A percentile compares a stretch with the other conserved stretches of the same genome.
These are phyloP conservation scores for Sebastiscus albofasciatus DNA, from an alignment of 2,797 vertebrate genomes.

Conservation along the genomic window DNA sequence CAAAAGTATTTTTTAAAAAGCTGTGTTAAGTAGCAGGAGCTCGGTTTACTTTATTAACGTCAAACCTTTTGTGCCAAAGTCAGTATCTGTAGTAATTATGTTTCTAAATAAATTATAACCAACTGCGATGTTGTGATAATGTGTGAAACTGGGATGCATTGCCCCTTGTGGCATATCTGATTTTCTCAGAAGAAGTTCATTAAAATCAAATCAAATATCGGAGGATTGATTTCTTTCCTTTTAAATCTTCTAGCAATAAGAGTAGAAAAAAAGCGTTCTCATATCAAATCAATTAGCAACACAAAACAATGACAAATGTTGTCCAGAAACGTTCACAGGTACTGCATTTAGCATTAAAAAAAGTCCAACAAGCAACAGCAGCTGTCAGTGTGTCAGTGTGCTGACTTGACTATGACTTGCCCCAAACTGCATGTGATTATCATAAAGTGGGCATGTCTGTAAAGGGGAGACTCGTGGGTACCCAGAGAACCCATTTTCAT, in stretches of 20 bases:
- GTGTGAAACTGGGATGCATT: neutral
- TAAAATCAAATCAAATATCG: neutral
- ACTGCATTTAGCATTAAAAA: too few species aligned
- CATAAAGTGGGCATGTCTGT: too few species aligned
- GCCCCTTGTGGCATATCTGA: neutral
- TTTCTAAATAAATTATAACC: neutral
- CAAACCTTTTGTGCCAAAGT: neutral
- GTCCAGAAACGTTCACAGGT: too few species aligned
- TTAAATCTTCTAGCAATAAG: neutral
- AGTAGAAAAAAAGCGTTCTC: neutral
- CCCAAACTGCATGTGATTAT: too few species aligned
- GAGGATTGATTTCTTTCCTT: neutral
- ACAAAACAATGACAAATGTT: too few species aligned
- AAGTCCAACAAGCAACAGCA: too few species aligned
- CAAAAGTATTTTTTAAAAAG: neutral
- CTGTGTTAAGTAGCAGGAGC: neutral
- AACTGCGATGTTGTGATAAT: neutral
- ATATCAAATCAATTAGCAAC: too few species aligned
- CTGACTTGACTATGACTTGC: too few species aligned
- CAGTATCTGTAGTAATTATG: neutral
- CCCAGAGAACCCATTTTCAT: accelerated
- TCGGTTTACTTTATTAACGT: neutral
- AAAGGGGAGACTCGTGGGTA: too few species aligned
- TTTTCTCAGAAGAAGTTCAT: neutral
- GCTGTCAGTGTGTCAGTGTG: too few species aligned